These are phyloP conservation scores for Enteromius afrohamiltoni DNA, from an alignment of 2,797 vertebrate species.

Conservation along the genomic window DNA sequence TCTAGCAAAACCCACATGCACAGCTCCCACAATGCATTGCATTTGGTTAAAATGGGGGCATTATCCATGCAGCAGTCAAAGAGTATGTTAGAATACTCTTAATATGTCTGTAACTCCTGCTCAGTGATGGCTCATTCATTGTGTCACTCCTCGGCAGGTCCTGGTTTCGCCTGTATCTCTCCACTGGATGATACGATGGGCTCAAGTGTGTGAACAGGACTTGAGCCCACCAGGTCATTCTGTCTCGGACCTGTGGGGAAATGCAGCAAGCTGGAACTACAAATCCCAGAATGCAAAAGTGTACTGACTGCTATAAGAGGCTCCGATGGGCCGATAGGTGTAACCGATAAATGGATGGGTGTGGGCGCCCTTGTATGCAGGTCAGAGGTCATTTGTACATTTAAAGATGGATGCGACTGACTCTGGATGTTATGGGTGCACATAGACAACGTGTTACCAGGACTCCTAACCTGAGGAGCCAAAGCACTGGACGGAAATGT, in stretches of 20 bases:
- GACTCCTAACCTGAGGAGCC: constrained; percentile 50
- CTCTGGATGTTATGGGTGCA: constrained; percentile 68
- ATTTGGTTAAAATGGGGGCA: constrained; percentile 24
- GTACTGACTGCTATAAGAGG: constrained; percentile 69
- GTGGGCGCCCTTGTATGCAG: constrained; percentile 59
- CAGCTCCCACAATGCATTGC: constrained; percentile 27
- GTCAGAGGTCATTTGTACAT: constrained; percentile 64
- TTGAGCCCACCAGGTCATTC: constrained; percentile 68
- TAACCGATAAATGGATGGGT: constrained; percentile 69
- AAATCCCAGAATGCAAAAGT: constrained; percentile 59
- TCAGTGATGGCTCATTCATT: background rate
- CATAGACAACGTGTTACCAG: constrained; percentile 58
- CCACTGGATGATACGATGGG: constrained; percentile 27
- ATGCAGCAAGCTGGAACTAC: constrained; percentile 54
- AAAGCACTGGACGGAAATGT: constrained; percentile 64
- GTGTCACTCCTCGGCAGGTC: constrained; percentile 33
- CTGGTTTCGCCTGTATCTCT: constrained; percentile 9
- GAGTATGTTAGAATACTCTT: constrained; percentile 23
- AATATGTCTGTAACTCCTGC: background rate
- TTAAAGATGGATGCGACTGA: constrained; percentile 65
- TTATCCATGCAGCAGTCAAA: constrained; percentile 12
- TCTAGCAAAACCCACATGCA: constrained; percentile 20
- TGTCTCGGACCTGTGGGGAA: constrained; percentile 63
- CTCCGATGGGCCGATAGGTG: constrained; percentile 64
- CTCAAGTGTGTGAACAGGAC: constrained; percentile 61